Percentiles rank a stretch among this genome's conserved stretches.
Evolutionary conservation across 1,140 invertebrate species (phyloP).

Genomic region (Sitodiplosis mosellana): DNA sequence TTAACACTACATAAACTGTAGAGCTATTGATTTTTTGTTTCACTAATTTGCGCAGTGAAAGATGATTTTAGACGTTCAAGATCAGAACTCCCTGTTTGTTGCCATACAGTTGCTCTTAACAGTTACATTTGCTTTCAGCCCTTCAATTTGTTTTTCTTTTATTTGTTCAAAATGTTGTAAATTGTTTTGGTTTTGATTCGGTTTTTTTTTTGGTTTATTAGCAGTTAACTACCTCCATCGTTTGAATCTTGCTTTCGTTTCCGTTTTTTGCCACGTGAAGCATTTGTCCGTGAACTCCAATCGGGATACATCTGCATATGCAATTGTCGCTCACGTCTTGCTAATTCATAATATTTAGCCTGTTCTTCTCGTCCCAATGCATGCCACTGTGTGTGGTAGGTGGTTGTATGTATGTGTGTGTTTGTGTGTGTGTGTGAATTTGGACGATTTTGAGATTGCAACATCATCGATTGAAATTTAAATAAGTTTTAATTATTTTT

Average conservation of each 20-base stretch:
- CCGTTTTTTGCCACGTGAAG: conserved; percentile 96
- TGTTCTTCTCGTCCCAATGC: conserved; percentile 95
- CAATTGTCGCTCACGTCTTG: conserved; percentile 90
- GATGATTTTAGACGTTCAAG: too few species aligned
- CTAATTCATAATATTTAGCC: conserved; percentile 99
- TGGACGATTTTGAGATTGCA: too few species aligned
- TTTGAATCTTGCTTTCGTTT: conserved; percentile 96
- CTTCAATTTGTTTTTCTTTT: neutral
- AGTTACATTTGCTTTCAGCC: neutral
- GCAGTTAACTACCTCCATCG: conserved; percentile 58
- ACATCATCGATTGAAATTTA: neutral
- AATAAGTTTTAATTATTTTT: neutral
- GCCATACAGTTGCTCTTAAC: too few species aligned
- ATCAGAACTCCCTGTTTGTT: too few species aligned
- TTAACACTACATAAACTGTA: too few species aligned
- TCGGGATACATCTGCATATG: conserved; percentile 98
- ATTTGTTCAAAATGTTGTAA: neutral
- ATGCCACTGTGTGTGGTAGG: conserved; percentile 84
- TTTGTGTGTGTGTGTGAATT: neutral
- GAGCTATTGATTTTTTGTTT: too few species aligned
- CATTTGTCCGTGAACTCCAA: conserved; percentile 96
- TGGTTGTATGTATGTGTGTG: conserved; percentile 1
- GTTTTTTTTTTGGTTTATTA: conserved; percentile 7
- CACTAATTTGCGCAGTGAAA: too few species aligned
- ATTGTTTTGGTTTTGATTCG: neutral